Conservation (phyloP, 2,113 vertebrate species). For the mouse (Mus musculus) region DNA sequence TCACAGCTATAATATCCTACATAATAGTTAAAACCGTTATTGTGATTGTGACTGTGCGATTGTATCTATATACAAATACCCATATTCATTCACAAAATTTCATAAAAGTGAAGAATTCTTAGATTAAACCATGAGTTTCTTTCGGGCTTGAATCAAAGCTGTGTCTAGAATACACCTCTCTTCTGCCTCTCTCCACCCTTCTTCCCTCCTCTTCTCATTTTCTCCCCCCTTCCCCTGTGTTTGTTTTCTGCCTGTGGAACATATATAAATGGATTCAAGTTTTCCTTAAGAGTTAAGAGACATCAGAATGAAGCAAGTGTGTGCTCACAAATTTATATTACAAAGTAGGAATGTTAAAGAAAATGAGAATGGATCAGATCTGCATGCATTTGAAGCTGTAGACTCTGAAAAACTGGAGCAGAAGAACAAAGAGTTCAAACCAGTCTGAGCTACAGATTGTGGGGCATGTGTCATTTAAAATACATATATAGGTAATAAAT, state of each 20-base stretch:
- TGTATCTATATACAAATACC: neutral
- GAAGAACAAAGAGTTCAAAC: neutral
- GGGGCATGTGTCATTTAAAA: neutral
- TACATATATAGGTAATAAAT: neutral
- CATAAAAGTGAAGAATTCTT: conserved; percentile 6
- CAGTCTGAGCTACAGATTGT: neutral
- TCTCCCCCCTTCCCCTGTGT: neutral
- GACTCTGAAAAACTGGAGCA: neutral
- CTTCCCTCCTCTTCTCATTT: no score
- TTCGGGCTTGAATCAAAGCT: neutral
- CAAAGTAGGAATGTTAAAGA: neutral
- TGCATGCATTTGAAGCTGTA: neutral
- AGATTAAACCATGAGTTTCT: neutral
- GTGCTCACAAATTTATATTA: neutral
- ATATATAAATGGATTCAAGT: neutral
- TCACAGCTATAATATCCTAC: neutral
- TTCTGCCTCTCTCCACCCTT: neutral
- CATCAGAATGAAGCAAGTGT: neutral
- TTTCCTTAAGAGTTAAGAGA: neutral
- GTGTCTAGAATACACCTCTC: neutral
- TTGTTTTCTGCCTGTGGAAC: fast-evolving
- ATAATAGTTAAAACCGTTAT: neutral
- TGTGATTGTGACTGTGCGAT: neutral
- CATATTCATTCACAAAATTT: neutral
- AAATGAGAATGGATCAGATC: neutral